Conservation (phyloP, 2,113 vertebrate species). For the Gobiocypris rarus region DNA sequence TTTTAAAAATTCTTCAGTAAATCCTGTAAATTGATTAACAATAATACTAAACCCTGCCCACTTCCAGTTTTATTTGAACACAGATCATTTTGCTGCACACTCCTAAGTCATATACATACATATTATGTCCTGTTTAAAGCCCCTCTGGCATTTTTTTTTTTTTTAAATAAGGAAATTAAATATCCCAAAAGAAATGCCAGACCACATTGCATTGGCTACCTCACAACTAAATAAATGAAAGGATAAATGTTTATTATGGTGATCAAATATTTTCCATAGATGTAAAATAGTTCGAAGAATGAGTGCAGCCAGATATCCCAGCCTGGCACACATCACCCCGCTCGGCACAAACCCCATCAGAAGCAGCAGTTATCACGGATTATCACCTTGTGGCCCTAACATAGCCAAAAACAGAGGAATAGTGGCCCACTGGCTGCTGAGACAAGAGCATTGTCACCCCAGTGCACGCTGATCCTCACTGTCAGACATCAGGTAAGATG, state of each 20-base stretch:
- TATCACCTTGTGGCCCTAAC: neutral
- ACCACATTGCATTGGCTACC: neutral
- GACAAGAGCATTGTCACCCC: neutral
- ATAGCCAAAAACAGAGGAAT: neutral
- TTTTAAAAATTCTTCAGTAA: no score
- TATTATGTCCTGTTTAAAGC: neutral
- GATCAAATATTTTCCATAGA: neutral
- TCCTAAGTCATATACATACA: no score
- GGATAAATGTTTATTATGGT: neutral
- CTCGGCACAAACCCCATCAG: neutral
- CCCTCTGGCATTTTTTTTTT: no score
- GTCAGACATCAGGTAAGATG: constrained; percentile 23
- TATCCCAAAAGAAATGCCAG: neutral
- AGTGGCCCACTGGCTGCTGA: neutral
- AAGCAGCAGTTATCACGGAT: neutral
- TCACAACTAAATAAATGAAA: neutral
- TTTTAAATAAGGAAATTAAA: neutral
- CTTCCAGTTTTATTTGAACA: no score
- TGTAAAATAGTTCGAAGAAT: neutral
- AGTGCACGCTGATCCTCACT: neutral
- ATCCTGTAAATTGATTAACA: no score
- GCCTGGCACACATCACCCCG: neutral
- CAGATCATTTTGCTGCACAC: no score
- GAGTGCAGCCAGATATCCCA: neutral
- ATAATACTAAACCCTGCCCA: no score